phyloP scores from a whole-genome alignment of 2,888 invertebrate genomes.

The Trypoxylon attenuatum region DNA sequence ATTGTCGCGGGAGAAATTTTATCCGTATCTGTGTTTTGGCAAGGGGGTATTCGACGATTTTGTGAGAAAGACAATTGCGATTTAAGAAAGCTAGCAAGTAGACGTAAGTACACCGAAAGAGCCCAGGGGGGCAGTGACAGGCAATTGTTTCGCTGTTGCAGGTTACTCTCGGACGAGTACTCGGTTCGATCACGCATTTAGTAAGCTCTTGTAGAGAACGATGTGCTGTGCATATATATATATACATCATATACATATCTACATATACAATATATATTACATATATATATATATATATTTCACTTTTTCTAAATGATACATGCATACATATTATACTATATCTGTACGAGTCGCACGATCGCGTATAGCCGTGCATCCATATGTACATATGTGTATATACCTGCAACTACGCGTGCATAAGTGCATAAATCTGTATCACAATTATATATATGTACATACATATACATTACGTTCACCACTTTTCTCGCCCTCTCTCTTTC shows the following conservation, averaged over 20 bases:
- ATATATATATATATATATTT: not conserved
- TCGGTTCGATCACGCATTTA: slow-evolving; percentile 74
- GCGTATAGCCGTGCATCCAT: slow-evolving; percentile 49
- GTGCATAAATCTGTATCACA: slow-evolving; percentile 37
- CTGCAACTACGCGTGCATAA: slow-evolving; percentile 38
- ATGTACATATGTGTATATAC: slow-evolving; percentile 52
- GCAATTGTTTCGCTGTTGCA: slow-evolving; percentile 73
- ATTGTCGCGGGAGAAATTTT: too few relatives aligned
- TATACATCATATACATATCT: slow-evolving; percentile 43
- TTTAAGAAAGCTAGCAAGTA: slow-evolving; percentile 29
- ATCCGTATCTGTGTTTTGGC: too few relatives aligned
- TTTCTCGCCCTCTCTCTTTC: not conserved
- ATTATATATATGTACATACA: not conserved
- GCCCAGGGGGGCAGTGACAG: slow-evolving; percentile 67
- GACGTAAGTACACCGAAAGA: slow-evolving; percentile 57
- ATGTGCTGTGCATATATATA: slow-evolving; percentile 66
- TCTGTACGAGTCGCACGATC: slow-evolving; percentile 41
- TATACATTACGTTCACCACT: slow-evolving; percentile 1
- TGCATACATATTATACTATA: too few relatives aligned
- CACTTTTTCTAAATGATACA: not conserved
- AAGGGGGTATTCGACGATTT: too few relatives aligned
- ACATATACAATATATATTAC: slow-evolving; percentile 16
- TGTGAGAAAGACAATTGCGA: not conserved
- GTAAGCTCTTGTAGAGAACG: slow-evolving; percentile 72
- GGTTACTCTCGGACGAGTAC: slow-evolving; percentile 74